Conservation (phyloP, 2,113 vertebrate species). For the Hemiprocne comata region DNA sequence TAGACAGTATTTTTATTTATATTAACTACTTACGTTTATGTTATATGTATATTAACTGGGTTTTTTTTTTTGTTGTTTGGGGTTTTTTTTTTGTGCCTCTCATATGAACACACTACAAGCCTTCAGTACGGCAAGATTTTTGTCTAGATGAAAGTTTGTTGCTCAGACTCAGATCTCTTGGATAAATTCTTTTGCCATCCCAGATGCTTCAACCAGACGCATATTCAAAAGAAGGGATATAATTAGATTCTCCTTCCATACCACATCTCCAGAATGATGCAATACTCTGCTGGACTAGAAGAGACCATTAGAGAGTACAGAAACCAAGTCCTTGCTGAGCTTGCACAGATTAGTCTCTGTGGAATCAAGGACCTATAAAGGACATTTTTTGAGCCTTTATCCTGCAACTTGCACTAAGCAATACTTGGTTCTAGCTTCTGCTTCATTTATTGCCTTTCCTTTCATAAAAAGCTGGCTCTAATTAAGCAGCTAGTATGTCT, state of each 20-base stretch:
- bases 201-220: neutral
- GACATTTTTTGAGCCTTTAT: neutral
- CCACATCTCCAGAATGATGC: neutral
- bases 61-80: no score
- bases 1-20: neutral
- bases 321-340: neutral
- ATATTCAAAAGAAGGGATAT: neutral
- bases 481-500: neutral
- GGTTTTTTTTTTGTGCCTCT: neutral
- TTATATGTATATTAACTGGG: neutral
- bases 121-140: neutral
- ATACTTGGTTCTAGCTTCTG: neutral
- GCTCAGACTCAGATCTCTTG: neutral
- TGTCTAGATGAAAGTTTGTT: neutral
- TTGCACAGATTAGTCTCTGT: neutral
- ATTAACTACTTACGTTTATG: neutral
- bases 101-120: neutral
- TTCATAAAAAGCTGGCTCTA: constrained; percentile 24
- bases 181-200: neutral
- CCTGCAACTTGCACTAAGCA: neutral
- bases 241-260: neutral
- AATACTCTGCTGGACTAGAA: neutral
- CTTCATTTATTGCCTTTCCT: neutral
- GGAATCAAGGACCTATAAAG: neutral
- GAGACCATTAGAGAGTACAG: neutral